Conservation (phyloP, 2,113 vertebrate genomes). For the Peromyscus polionotus region DNA sequence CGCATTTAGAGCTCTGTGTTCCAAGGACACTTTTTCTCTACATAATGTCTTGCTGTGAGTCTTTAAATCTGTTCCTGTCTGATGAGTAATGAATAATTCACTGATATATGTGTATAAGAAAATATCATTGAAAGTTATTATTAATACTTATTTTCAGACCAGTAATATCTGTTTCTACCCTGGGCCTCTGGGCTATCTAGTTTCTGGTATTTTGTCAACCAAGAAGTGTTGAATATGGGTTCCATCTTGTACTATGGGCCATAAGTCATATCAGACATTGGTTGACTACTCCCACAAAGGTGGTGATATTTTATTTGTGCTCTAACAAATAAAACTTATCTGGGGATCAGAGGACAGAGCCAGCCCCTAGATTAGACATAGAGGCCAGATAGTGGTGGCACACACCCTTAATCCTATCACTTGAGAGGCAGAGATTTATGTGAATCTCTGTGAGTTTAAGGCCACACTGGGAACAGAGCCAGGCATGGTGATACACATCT, state of each 20-base stretch:
- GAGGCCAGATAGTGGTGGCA: too few relatives aligned
- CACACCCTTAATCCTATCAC: too few relatives aligned
- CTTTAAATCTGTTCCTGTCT: background rate
- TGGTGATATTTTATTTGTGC: too few relatives aligned
- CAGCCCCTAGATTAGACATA: too few relatives aligned
- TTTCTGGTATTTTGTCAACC: background rate
- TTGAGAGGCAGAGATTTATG: too few relatives aligned
- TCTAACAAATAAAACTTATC: too few relatives aligned
- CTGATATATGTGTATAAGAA: background rate
- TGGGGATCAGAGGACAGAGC: too few relatives aligned
- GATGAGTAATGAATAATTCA: background rate
- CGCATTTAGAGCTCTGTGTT: background rate
- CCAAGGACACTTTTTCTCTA: background rate
- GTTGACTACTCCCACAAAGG: background rate
- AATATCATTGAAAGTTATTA: background rate
- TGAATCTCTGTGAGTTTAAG: too few relatives aligned
- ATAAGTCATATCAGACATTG: background rate
- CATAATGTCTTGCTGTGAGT: background rate
- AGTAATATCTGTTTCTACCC: background rate
- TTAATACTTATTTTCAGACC: background rate
- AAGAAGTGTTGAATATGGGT: background rate
- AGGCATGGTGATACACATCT: too few relatives aligned
- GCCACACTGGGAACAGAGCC: too few relatives aligned
- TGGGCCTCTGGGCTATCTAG: background rate
- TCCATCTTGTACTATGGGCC: background rate